phyloP scores from a whole-genome alignment of 92 coral and sea anemone genomes.

The Desmophyllum pertusum region DNA sequence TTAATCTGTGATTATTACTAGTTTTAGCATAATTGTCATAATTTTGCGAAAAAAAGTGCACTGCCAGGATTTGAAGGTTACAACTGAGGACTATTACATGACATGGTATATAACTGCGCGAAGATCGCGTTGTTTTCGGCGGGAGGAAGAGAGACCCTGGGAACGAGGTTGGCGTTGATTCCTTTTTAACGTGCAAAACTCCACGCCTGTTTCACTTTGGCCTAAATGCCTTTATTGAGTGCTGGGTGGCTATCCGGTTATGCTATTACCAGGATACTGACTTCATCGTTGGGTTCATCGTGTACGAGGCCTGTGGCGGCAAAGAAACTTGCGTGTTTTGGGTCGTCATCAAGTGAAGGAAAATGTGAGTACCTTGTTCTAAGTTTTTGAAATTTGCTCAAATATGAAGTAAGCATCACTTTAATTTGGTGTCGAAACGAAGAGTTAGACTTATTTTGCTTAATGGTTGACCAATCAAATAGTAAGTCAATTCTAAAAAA shows the following conservation, averaged over 20 bases:
- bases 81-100: not conserved
- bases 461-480: too few species aligned
- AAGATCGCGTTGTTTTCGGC: too few species aligned
- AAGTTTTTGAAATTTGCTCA: too few species aligned
- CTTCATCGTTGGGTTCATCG: conserved; percentile 13
- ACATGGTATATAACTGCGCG: not conserved
- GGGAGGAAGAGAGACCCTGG: too few species aligned
- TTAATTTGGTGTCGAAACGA: too few species aligned
- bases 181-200: not conserved
- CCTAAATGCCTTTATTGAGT: conserved; percentile 46
- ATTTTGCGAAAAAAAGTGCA: too few species aligned
- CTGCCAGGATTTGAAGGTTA: not conserved
- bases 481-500: too few species aligned
- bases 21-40: too few species aligned
- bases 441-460: too few species aligned
- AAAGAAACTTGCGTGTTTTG: not conserved
- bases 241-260: conserved; percentile 65
- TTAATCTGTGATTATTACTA: too few species aligned
- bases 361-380: not conserved
- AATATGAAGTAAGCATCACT: too few species aligned
- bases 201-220: not conserved
- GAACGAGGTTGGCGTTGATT: not conserved
- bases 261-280: conserved; percentile 35
- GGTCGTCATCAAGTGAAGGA: not conserved
- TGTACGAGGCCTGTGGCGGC: not conserved